These are phyloP conservation scores for Aleiodes sp. DNA, from an alignment of 1,140 invertebrate genomes.

Conservation along the genomic window DNA sequence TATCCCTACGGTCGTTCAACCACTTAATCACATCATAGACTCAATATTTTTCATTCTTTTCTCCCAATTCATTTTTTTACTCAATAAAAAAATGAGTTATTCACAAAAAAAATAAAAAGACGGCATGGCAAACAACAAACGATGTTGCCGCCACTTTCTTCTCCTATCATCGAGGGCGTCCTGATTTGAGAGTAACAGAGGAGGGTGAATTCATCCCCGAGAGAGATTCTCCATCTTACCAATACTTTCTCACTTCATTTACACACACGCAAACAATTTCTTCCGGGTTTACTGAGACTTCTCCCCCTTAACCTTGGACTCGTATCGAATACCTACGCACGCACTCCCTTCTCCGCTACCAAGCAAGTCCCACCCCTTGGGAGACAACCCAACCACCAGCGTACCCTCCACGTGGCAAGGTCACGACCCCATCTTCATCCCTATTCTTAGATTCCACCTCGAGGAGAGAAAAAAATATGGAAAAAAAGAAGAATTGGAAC, in stretches of 20 bases:
- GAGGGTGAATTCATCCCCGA: neutral
- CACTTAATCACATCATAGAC: no score
- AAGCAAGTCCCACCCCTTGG: neutral
- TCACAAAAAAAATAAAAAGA: no score
- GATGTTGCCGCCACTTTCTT: no score
- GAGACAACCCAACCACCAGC: slow-evolving; percentile 32
- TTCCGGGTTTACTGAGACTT: neutral
- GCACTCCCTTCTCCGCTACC: neutral
- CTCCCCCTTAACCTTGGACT: neutral
- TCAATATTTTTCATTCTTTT: no score
- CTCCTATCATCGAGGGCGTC: neutral
- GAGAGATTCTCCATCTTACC: neutral
- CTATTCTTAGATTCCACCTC: slow-evolving; percentile 2
- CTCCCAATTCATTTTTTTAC: no score
- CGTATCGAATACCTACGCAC: slow-evolving; percentile 4
- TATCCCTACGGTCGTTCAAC: no score
- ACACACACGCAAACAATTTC: neutral
- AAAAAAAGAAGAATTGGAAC: slow-evolving; percentile 10
- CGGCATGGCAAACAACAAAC: no score
- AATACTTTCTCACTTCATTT: no score
- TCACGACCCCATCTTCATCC: slow-evolving; percentile 41
- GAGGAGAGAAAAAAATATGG: slow-evolving; percentile 16
- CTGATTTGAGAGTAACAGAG: neutral
- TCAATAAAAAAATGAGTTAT: no score
- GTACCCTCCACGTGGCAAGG: slow-evolving; percentile 51